These are phyloP conservation scores for Diacarnus erythraeanus DNA, from an alignment of 37 sponge, comb jelly and placozoan species.

Conservation along the genomic window DNA sequence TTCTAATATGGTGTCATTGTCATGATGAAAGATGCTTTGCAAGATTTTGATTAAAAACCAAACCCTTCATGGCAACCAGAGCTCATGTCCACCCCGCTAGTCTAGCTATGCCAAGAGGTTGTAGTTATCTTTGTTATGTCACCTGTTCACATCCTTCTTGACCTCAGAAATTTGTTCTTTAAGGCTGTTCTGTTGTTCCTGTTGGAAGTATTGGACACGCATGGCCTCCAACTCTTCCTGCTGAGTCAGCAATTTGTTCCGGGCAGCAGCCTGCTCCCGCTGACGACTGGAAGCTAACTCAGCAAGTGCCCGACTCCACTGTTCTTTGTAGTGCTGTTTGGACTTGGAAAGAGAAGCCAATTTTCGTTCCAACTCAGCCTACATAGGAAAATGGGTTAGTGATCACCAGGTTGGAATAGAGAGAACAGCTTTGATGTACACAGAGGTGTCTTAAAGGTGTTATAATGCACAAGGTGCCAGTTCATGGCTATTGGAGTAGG, in stretches of 20 bases:
- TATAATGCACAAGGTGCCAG: not conserved
- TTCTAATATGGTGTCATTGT: too few relatives aligned
- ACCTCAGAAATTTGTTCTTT: slow-evolving; percentile 53
- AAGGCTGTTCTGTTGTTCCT: slow-evolving; percentile 61
- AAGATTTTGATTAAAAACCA: too few relatives aligned
- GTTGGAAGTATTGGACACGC: slow-evolving; percentile 53
- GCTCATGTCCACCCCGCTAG: too few relatives aligned
- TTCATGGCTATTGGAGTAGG: not conserved
- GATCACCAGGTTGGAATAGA: not conserved
- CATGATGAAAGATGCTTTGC: too few relatives aligned
- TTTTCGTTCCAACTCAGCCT: slow-evolving; percentile 89
- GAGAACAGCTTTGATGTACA: not conserved
- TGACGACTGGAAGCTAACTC: slow-evolving; percentile 79
- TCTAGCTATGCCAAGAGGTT: too few relatives aligned
- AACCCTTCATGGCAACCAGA: too few relatives aligned
- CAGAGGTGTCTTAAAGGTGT: too few relatives aligned
- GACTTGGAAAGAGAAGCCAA: slow-evolving; percentile 58
- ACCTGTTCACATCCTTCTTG: slow-evolving; percentile 52
- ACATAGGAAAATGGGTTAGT: not conserved
- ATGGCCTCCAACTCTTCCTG: slow-evolving; percentile 75
- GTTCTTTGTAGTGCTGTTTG: slow-evolving; percentile 94
- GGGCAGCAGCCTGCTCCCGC: slow-evolving; percentile 62
- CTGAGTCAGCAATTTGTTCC: slow-evolving; percentile 52
- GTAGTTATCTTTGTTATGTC: too few relatives aligned
- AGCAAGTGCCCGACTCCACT: slow-evolving; percentile 87